A percentile compares a stretch with the other conserved stretches of the same genome.
phyloP scores from a whole-genome alignment of 2,888 invertebrate genomes.

The Sisyra nigra region DNA sequence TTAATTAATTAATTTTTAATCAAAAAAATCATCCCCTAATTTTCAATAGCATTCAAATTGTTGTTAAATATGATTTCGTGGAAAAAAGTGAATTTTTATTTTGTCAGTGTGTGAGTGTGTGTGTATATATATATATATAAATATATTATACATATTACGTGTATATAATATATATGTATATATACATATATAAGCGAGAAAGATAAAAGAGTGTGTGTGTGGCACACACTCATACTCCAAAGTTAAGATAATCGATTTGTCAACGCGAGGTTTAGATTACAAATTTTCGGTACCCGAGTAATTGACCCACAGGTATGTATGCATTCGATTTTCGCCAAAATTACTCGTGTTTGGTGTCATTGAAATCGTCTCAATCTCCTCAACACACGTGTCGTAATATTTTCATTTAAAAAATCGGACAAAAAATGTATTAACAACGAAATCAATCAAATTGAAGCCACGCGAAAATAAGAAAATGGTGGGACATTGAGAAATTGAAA shows the following conservation, averaged over 20 bases:
- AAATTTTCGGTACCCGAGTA: constrained; percentile 32
- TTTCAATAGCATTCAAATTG: too few relatives aligned
- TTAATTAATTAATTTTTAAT: too few relatives aligned
- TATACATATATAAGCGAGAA: constrained; percentile 8
- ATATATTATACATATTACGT: constrained; percentile 9
- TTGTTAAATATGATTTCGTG: background rate
- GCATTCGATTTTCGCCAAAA: constrained; percentile 17
- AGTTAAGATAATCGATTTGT: constrained; percentile 36
- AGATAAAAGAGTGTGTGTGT: constrained; percentile 16
- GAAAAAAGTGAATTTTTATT: constrained; percentile 8
- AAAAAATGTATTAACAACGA: too few relatives aligned
- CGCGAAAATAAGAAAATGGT: too few relatives aligned
- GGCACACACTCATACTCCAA: constrained; percentile 11
- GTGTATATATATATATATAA: too few relatives aligned
- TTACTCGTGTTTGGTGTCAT: constrained; percentile 27
- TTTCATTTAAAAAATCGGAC: background rate
- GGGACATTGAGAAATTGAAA: too few relatives aligned
- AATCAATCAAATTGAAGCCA: too few relatives aligned
- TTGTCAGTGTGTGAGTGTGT: constrained; percentile 6
- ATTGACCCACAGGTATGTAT: constrained; percentile 33
- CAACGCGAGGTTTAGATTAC: constrained; percentile 33
- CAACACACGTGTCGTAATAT: constrained; percentile 10
- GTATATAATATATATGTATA: too few relatives aligned
- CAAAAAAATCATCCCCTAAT: too few relatives aligned
- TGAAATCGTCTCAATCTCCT: constrained; percentile 17